These are phyloP conservation scores for Hesperophylax magnus DNA, from an alignment of 1,140 invertebrate species.

Conservation along the genomic window DNA sequence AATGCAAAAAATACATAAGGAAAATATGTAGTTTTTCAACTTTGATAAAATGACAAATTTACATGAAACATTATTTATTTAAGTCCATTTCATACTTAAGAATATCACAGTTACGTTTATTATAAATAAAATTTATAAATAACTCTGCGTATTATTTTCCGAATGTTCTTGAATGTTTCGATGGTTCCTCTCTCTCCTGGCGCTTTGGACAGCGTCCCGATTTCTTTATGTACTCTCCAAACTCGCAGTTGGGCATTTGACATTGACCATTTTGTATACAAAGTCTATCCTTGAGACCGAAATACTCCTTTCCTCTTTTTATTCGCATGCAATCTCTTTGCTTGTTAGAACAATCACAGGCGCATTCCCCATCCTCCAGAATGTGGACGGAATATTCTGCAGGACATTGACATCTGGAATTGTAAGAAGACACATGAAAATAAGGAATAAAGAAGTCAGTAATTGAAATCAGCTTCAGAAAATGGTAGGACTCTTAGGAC, in stretches of 20 bases:
- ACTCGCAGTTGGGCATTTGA: constrained; percentile 77
- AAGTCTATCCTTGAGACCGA: constrained; percentile 77
- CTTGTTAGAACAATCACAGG: constrained; percentile 79
- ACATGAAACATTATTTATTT: constrained; percentile 31
- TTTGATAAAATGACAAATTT: constrained; percentile 42
- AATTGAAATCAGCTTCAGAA: too few species aligned
- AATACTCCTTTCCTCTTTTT: constrained; percentile 78
- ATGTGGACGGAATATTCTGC: constrained; percentile 76
- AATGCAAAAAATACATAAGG: constrained; percentile 5
- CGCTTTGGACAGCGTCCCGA: constrained; percentile 77
- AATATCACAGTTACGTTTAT: constrained; percentile 50
- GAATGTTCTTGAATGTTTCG: constrained; percentile 39
- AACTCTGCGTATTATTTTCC: constrained; percentile 39
- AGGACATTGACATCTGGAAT: constrained; percentile 80
- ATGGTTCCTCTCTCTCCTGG: constrained; percentile 44
- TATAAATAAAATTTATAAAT: constrained; percentile 30
- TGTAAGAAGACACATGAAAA: too few species aligned
- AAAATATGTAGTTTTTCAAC: constrained; percentile 19
- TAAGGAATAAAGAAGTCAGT: too few species aligned
- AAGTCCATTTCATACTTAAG: constrained; percentile 29
- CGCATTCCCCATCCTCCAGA: constrained; percentile 72
- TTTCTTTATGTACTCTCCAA: constrained; percentile 75
- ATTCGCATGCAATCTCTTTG: constrained; percentile 77
- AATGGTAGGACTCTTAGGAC: too few species aligned
- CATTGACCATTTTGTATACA: constrained; percentile 79